Base-by-base conservation (phyloP, 2,888 invertebrate genomes). In the Lasioglossum pauxillum region DNA sequence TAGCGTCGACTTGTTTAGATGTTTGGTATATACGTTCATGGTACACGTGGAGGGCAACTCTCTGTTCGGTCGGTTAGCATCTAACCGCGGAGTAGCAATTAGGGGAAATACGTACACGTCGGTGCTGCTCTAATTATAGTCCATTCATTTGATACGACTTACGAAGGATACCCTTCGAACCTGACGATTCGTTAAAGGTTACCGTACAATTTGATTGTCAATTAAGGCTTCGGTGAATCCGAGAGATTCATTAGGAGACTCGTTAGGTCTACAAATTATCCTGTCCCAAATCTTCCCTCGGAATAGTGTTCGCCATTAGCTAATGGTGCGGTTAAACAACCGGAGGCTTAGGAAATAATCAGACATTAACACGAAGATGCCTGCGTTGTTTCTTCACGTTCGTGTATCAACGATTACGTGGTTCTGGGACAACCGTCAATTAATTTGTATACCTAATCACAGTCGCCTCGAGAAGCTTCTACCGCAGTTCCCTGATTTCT, bases 21-120 rank as follows among this genome's bases (percentile, higher is more conserved):
- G n/a, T 57, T 69, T 38, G 35, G 23, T 53, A 46, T 2, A 69
- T 69, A 69, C 46, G 69, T 69, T 69, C n/a, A 23, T 38, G 8
- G 38, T 31, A 19, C 38, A 19, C 38, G 12, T 16, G 87, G 77
- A 82, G 83, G 87, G 87, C 49, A 27, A 83, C 87, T 53, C 83
- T 78, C 76, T 71, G 71, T 69, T 75, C 31, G 7, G 14, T 14
- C 27, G 19, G 57, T 38, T 19, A 31, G 44, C 2, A 57, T 57
- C 57, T 27, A 57, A 27, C 57, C n/a, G 27, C n/a, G n/a, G 57
- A 5, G n/a, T 12, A 57, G 27, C 57, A 27, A 60, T 60, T 60
- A 60, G 27, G 27, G 14, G 23, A 14, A 14, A 27, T 60, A 60
- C 10, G n/a, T n/a, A n/a, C 53, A n/a, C 53, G 23, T 2, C 60